Conservation (phyloP, 2,888 invertebrate species). For the Hedya salicella region DNA sequence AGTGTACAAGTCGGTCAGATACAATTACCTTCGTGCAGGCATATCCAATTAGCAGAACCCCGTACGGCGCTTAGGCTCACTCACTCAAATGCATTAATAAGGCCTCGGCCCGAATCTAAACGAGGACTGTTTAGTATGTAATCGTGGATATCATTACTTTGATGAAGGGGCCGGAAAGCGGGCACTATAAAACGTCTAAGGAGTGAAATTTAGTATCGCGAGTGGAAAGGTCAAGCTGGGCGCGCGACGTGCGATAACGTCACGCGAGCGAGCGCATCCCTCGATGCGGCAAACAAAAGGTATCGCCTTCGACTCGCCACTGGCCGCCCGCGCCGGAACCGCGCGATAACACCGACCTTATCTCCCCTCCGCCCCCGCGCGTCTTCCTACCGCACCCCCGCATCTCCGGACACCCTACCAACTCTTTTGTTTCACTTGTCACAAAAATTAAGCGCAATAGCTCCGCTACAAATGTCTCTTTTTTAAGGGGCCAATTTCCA, state of each 20-base stretch:
- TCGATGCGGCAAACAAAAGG: constrained; percentile 82
- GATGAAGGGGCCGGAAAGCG: constrained; percentile 59
- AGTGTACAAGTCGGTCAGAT: constrained; percentile 50
- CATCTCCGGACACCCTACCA: constrained; percentile 68
- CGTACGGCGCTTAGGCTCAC: constrained; percentile 46
- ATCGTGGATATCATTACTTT: constrained; percentile 64
- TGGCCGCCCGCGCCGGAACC: constrained; percentile 75
- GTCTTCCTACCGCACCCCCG: constrained; percentile 55
- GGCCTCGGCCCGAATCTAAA: constrained; percentile 43
- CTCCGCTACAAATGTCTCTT: constrained; percentile 83
- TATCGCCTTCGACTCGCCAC: constrained; percentile 81
- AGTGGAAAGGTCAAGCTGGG: constrained; percentile 77
- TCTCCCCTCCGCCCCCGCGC: constrained; percentile 64
- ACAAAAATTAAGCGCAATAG: constrained; percentile 85
- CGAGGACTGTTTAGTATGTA: constrained; percentile 50
- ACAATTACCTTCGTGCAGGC: constrained; percentile 53
- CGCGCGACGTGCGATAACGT: constrained; percentile 74
- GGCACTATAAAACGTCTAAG: constrained; percentile 71
- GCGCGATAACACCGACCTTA: constrained; percentile 79
- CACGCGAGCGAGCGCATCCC: constrained; percentile 81
- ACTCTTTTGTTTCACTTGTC: constrained; percentile 85
- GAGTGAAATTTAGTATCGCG: constrained; percentile 78
- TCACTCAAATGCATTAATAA: constrained; percentile 51
- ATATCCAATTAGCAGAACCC: constrained; percentile 63
- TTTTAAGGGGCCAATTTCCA: constrained; percentile 84